These are phyloP conservation scores for Cephus sareptanus DNA, from an alignment of 2,888 invertebrate species.

Conservation along the genomic window DNA sequence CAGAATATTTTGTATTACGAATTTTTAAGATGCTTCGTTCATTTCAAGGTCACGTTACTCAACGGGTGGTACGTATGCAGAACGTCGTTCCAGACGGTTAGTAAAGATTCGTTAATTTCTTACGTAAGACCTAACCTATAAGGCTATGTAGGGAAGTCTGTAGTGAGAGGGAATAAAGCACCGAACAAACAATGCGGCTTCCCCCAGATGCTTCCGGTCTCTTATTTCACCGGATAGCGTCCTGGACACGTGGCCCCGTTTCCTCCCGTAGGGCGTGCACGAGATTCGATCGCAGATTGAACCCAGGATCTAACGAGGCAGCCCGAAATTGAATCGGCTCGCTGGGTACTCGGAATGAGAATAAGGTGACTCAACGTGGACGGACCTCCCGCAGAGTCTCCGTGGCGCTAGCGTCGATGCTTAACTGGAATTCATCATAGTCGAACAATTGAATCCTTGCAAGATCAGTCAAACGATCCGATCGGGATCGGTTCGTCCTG, in stretches of 20 bases:
- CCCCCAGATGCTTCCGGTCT: conserved; percentile 65
- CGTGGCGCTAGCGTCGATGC: background rate
- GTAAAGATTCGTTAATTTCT: background rate
- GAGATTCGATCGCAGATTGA: conserved; percentile 54
- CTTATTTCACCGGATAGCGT: conserved; percentile 62
- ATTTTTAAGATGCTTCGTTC: background rate
- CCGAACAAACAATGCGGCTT: conserved; percentile 62
- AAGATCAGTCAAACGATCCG: background rate
- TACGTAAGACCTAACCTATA: background rate
- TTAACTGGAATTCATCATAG: background rate
- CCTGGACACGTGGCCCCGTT: conserved; percentile 55
- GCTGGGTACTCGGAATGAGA: background rate
- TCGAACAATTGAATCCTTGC: background rate
- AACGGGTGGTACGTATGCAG: background rate
- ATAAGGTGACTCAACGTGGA: background rate
- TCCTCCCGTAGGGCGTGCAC: conserved; percentile 39
- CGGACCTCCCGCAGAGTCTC: background rate
- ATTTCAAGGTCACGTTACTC: background rate
- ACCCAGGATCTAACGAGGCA: conserved; percentile 43
- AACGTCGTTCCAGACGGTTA: background rate
- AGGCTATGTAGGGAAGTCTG: background rate
- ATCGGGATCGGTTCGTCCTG: background rate
- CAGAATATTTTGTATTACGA: background rate
- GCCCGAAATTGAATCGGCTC: conserved; percentile 30
- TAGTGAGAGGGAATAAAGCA: conserved; percentile 42